Evolutionary conservation across 2,113 vertebrate genomes (phyloP).

Genomic region (Takifugu flavidus): DNA sequence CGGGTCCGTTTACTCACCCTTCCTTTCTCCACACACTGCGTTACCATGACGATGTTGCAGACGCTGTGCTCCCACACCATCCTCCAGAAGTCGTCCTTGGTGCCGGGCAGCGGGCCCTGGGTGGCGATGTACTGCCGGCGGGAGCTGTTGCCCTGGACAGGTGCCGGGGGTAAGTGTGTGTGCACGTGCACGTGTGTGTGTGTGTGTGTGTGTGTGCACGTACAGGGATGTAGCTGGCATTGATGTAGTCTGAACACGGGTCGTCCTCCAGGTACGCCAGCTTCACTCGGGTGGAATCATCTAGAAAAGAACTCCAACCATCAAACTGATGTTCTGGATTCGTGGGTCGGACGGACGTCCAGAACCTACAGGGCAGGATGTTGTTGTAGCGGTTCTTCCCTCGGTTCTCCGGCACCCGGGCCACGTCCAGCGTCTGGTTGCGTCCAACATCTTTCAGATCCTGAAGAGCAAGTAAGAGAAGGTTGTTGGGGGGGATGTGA

Average conservation of each 20-base stretch:
- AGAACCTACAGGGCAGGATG: no score
- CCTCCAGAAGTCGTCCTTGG: conserved; percentile 98
- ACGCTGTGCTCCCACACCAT: conserved; percentile 97
- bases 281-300: conserved; percentile 91
- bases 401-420: no score
- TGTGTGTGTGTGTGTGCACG: conserved; percentile 35
- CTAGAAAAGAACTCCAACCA: conserved; percentile 58
- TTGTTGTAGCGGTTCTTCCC: no score
- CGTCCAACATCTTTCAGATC: no score
- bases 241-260: conserved; percentile 93
- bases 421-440: no score
- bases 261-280: conserved; percentile 91
- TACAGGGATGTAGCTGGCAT: conserved; percentile 94
- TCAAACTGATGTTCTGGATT: no score
- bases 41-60: conserved; percentile 83
- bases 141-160: conserved; percentile 85
- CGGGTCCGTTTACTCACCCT: no score
- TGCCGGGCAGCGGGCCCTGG: conserved; percentile 62
- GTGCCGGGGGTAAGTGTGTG: neutral
- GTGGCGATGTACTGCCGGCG: conserved; percentile 92
- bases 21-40: no score
- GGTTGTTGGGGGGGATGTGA: conserved; percentile 98
- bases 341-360: no score
- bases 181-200: neutral
- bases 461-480: conserved; percentile 62